These are phyloP conservation scores for Pyrochroa serraticornis DNA, from an alignment of 2,888 invertebrate genomes.

Conservation along the genomic window DNA sequence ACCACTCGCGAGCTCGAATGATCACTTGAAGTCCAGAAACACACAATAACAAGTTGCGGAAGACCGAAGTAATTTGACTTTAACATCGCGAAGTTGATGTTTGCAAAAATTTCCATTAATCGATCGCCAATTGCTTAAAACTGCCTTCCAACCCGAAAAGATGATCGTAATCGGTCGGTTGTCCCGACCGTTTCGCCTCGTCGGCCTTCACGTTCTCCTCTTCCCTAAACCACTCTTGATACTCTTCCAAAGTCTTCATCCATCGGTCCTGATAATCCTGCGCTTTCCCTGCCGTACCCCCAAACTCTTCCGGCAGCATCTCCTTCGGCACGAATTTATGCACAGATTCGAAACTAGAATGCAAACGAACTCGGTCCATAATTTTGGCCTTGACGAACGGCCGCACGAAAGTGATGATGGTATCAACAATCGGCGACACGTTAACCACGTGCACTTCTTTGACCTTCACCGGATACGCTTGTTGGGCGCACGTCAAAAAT, in stretches of 20 bases:
- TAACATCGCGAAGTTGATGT: too few species aligned
- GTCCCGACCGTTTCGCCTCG: slow-evolving; percentile 77
- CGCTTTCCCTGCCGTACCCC: slow-evolving; percentile 76
- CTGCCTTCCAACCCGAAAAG: slow-evolving; percentile 85
- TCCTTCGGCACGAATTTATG: slow-evolving; percentile 78
- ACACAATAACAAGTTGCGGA: too few species aligned
- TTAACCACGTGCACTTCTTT: slow-evolving; percentile 85
- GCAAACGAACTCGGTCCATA: slow-evolving; percentile 77
- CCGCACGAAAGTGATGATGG: slow-evolving; percentile 80
- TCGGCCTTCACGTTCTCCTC: slow-evolving; percentile 77
- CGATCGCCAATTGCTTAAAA: slow-evolving; percentile 80
- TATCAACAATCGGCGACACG: slow-evolving; percentile 78
- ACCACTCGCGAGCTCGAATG: too few species aligned
- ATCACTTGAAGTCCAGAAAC: too few species aligned
- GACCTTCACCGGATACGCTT: slow-evolving; percentile 82
- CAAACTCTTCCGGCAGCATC: slow-evolving; percentile 79
- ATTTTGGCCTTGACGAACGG: slow-evolving; percentile 86
- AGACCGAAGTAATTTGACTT: too few species aligned
- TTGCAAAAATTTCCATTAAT: slow-evolving; percentile 55
- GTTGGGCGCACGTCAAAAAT: slow-evolving; percentile 81
- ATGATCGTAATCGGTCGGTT: slow-evolving; percentile 81
- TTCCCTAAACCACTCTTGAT: slow-evolving; percentile 77
- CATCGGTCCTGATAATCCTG: slow-evolving; percentile 70
- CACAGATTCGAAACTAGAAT: slow-evolving; percentile 70
- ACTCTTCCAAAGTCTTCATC: slow-evolving; percentile 75